Percentiles rank a stretch among this genome's conserved stretches.
phyloP scores from a whole-genome alignment of 1,140 invertebrate genomes.

The Cotesia typhae region DNA sequence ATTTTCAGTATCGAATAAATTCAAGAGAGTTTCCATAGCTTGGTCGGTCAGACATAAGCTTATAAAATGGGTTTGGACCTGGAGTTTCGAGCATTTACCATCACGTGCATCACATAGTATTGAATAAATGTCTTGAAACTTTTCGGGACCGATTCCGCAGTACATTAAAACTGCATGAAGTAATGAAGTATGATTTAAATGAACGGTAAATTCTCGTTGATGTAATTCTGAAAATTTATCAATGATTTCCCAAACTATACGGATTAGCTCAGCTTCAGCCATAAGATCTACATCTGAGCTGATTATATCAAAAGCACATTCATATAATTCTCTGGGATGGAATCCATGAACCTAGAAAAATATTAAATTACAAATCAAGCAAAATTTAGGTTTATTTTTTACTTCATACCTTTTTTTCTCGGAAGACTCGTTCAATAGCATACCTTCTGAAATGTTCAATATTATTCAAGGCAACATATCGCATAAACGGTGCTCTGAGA shows the following conservation, averaged over 20 bases:
- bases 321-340: constrained; percentile 87
- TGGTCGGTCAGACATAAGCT: constrained; percentile 76
- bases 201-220: constrained; percentile 76
- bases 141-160: constrained; percentile 80
- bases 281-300: constrained; percentile 75
- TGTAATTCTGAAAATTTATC: constrained; percentile 74
- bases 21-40: constrained; percentile 74
- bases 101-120: constrained; percentile 72
- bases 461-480: constrained; percentile 83
- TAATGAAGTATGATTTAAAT: constrained; percentile 85
- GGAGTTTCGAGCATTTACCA: constrained; percentile 73
- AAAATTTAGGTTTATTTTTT: constrained; percentile 21
- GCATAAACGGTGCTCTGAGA: constrained; percentile 79
- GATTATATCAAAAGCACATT: constrained; percentile 95
- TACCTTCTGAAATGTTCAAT: constrained; percentile 84
- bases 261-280: constrained; percentile 87
- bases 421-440: constrained; percentile 84
- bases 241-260: constrained; percentile 79
- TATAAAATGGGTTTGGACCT: constrained; percentile 77
- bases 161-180: constrained; percentile 81
- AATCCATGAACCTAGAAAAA: constrained; percentile 70
- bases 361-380: constrained; percentile 14
- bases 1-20: constrained; percentile 78
- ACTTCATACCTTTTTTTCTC: constrained; percentile 76
- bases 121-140: constrained; percentile 73